Percentiles rank a stretch among this genome's conserved stretches.
These are phyloP conservation scores for Caenorhabditis imperialis DNA, from an alignment of 2,888 invertebrate species.

Conservation along the genomic window DNA sequence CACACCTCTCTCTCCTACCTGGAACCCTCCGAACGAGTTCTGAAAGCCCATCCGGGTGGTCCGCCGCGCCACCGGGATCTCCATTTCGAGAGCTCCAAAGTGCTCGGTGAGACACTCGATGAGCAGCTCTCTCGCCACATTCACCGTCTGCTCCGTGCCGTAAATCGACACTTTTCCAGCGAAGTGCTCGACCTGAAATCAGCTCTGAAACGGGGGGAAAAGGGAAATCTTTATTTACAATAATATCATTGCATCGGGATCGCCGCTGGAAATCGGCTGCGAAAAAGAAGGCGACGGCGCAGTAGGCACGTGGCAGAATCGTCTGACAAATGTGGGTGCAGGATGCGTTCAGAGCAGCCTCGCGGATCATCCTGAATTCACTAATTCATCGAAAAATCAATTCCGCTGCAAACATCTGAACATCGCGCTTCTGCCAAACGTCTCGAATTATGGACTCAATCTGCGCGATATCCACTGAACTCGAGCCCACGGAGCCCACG, in stretches of 20 bases:
- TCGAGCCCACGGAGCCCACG: neutral
- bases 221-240: constrained; percentile 10
- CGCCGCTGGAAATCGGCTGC: constrained; percentile 33
- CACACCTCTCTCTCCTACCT: too few species aligned
- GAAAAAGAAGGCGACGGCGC: constrained; percentile 48
- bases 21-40: too few species aligned
- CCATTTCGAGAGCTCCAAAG: constrained; percentile 37
- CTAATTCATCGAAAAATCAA: neutral
- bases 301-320: constrained; percentile 45
- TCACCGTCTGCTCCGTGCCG: constrained; percentile 33
- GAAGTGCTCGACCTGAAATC: constrained; percentile 34
- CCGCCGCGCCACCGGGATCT: constrained; percentile 18
- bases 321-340: constrained; percentile 34
- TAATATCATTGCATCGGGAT: constrained; percentile 35
- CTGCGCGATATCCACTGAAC: constrained; percentile 11
- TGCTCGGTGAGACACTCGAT: constrained; percentile 40
- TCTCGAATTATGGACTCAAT: constrained; percentile 30
- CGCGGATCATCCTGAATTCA: constrained; percentile 38
- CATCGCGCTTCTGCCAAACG: constrained; percentile 39
- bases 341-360: constrained; percentile 43
- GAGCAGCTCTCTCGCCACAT: constrained; percentile 33
- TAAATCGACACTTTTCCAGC: constrained; percentile 36
- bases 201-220: too few species aligned
- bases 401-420: constrained; percentile 17
- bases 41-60: constrained; percentile 11